Base-by-base conservation (phyloP, 1,140 invertebrate species). In the Patella vulgata region DNA sequence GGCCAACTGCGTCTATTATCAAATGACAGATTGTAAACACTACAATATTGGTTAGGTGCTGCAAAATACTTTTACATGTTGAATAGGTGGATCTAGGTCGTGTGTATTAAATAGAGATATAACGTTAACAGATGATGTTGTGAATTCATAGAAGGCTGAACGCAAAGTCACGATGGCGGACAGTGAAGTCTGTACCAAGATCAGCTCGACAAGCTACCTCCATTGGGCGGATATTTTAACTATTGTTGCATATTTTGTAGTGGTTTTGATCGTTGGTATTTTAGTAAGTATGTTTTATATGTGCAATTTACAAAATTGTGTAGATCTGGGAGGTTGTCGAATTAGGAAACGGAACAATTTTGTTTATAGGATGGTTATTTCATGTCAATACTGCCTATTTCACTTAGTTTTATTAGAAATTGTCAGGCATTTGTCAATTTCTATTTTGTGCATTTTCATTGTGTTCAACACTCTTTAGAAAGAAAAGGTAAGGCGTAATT, bases 191-290 rank as follows among this genome's bases (percentile, higher is more conserved):
- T 59, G 58, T 25, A 28, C 48, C 1, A 30, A 23, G 21, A 52
- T 59, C 31, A 48, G 59, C 25, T 31, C 59, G 28, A 62, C 56
- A 19, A 46, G 47, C n/a, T 3, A 27, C 8, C 48, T 67, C 9
- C 64, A 67, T 59, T 67, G 64, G 64, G 64, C 30, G 0, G 64
- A 67, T 43, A 52, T 61, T 28, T 43, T 67, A 17, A 67, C 64
- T 14, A 61, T 67, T 11, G 46, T 28, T 21, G 43, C 57, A 1
- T 67, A 67, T 46, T 67, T 67, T 43, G 52, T 61, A 0, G 53
- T 67, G 8, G 59, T 61, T 14, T 48, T 67, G 3, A n/a, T 44
- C 12, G 48, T 67, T 4, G 64, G 64, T 17, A 19, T 62, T 21
- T 62, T 59, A 59, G 64, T 67, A 57, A 51, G 53, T 55, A 48